Percentiles rank a stretch among this genome's conserved stretches.
These are phyloP conservation scores for Silurus glanis DNA, from an alignment of 2,113 vertebrate genomes.

Conservation along the genomic window DNA sequence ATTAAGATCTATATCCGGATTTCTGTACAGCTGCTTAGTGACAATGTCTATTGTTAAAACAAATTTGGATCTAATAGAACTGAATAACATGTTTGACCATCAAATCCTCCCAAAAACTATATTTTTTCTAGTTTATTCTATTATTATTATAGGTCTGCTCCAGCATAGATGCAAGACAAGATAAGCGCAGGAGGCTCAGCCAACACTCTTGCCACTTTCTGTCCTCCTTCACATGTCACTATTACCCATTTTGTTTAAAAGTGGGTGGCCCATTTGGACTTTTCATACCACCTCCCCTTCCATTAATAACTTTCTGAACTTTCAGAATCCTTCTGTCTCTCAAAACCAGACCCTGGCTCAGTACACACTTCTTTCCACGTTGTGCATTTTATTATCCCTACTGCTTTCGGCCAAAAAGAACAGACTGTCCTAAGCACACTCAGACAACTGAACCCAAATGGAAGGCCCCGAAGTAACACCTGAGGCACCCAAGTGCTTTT, in stretches of 20 bases:
- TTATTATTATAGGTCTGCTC: not conserved
- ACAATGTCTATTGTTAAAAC: not conserved
- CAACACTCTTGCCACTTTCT: not conserved
- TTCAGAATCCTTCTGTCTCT: not conserved
- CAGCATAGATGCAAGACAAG: not conserved
- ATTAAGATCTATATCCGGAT: not conserved
- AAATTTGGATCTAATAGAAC: not conserved
- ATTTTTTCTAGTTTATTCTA: no score
- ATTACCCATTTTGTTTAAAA: not conserved
- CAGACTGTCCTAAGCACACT: not conserved
- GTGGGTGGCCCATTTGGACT: not conserved
- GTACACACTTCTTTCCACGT: not conserved
- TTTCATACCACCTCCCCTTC: not conserved
- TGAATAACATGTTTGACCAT: not conserved
- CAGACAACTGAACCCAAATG: not conserved
- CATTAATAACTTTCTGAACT: conserved; percentile 7
- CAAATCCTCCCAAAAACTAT: no score
- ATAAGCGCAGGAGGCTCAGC: not conserved
- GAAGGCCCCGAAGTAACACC: conserved; percentile 15
- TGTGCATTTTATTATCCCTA: conserved; percentile 5
- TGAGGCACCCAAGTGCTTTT: conserved; percentile 28
- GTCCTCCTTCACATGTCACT: not conserved
- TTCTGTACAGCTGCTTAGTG: not conserved
- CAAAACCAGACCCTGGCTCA: not conserved
- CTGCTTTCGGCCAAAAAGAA: not conserved